Evolutionary conservation across 2,797 vertebrate species (phyloP), one percentile per base, ranked within the genome.

Genomic region (Melanotaenia parkinsoni): DNA sequence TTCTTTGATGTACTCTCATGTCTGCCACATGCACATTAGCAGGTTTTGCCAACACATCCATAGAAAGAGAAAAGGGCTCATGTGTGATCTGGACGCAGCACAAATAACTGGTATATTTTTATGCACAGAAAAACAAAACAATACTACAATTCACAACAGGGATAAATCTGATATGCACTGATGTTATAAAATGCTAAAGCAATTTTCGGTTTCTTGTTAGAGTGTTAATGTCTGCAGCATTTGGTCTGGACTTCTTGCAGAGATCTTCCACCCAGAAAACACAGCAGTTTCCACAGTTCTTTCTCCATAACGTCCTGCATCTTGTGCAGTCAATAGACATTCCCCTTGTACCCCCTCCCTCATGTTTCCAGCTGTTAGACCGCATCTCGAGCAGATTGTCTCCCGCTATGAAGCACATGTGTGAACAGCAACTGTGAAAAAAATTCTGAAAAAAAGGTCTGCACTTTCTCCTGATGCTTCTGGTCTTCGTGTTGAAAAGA

Each of bases 1-100:
- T 1, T 6, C 80, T 91, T 84, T 88, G 73, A 88, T 85, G 70
- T 84, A 40, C 63, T 74, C 80, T 80, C 71, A 67, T 88, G 74
- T 86, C 78, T 76, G 70, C 74, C 75, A 76, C 79, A 72, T 84
- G 67, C 71, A 80, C 66, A 69, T 83, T 76, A 70, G 67, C 70
- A 67, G 67, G 61, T 77, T 86, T 74, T 67, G 47, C 79, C 66
- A 75, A 71, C 72, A 43, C 38, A 35, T 12, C 70, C 38, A 70
- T 3, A 70, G 22, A 70, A 61, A 14, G 59, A 72, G 71, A 38
- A 79, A 80, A 69, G 56, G 53, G 18, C 40, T 58, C 62, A 71
- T 82, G 40, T 62, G n/a, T 70, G 54, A 14, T n/a, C 59, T 38
- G 32, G 26, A 58, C 28, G 35, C 2, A 28, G 45, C 5, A 40